Evolutionary conservation across 2,113 vertebrate genomes (phyloP), one percentile per base, ranked within the genome.

Genomic region (Heliornis fulica): DNA sequence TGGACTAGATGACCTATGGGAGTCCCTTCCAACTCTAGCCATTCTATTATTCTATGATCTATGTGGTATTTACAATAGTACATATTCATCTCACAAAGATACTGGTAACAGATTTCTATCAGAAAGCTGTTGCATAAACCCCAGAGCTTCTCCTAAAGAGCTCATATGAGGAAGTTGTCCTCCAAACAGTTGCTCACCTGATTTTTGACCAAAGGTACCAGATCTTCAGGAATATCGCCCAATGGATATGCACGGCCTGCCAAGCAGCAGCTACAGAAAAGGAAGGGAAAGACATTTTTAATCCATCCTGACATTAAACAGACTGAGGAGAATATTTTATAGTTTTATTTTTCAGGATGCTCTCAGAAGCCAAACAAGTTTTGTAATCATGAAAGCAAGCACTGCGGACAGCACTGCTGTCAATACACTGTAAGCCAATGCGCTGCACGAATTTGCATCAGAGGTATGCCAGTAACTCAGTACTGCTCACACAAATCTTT

Each of bases 191-290:
- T 59, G 93, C 98, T 90, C 69, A 99, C 99, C 98, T 99, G 99
- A 93, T 99, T 99, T 97, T 99, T 99, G 87, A 99, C 99, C 97
- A 99, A 97, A 80, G 99, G 98, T 20, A 99, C 99, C 61, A 99
- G 98, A 93, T 99, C 99, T 98, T 99, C 99, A 78, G 99, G 98
- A 90, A 99, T 99, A 94, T 99, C 99, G 28, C 99, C 99, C 23
- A 99, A 89, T 2, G 99, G 99, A 94, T 99, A 99, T 1, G 99
- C 99, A 66, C 99, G 98, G 64, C 99, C 99, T 83, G 99, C 99
- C 82, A 99, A 97, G 96, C 99, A 98, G 83, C 98, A 99, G 93
- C 98, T 99, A 46, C 3, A 85, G 53, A 34, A 48, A 92, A 93
- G 45, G 40, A 95, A 36, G 90, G 40, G 81, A 98, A 83, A 84